phyloP scores from a whole-genome alignment of 2,113 vertebrate species.

The Xiphias gladius region DNA sequence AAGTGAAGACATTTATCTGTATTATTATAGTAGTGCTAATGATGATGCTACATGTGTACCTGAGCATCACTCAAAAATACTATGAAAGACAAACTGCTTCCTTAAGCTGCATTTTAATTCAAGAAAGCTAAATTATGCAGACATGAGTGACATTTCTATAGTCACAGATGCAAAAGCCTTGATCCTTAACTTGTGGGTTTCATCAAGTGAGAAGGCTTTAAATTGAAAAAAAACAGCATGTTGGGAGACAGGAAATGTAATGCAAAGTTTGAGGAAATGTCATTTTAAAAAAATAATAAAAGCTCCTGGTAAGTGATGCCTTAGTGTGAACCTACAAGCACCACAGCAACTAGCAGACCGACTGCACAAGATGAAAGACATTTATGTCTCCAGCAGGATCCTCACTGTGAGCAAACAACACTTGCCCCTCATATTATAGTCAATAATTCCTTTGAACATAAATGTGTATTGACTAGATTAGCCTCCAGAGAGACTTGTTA shows the following conservation, averaged over 20 bases:
- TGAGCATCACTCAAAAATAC: background rate
- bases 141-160: background rate
- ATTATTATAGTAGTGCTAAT: no score
- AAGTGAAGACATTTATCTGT: conserved; percentile 20
- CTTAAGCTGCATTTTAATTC: conserved; percentile 7
- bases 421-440: background rate
- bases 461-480: conserved; percentile 63
- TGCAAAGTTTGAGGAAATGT: background rate
- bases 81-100: background rate
- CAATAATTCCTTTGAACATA: conserved; percentile 60
- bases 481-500: conserved; percentile 53
- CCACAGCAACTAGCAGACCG: conserved; percentile 20
- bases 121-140: background rate
- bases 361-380: background rate
- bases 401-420: background rate
- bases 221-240: background rate
- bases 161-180: background rate
- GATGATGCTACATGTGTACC: background rate
- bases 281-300: conserved; percentile 26
- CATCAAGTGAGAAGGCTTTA: background rate
- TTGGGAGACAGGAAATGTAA: no score
- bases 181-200: background rate
- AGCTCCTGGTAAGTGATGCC: conserved; percentile 7
- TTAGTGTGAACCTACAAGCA: background rate
- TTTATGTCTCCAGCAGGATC: background rate